Conservation (phyloP, 2,113 vertebrate species). For the Pollimyrus isidori region DNA sequence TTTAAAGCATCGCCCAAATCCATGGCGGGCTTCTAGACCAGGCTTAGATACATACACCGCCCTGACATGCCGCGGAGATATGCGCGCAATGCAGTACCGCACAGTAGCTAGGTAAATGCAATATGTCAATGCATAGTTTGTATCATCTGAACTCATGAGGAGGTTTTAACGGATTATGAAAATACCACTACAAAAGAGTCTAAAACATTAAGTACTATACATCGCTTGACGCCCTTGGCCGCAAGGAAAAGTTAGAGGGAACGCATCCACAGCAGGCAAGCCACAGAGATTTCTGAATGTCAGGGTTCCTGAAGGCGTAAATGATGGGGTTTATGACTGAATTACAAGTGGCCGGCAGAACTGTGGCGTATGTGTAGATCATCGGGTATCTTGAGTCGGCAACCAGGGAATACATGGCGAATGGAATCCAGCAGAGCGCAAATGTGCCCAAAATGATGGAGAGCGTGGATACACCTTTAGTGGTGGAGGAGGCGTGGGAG, state of each 20-base stretch:
- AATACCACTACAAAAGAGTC: background rate
- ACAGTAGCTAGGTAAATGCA: background rate
- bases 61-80: background rate
- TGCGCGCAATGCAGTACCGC: background rate
- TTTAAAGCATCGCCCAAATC: background rate
- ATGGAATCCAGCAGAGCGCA: constrained; percentile 81
- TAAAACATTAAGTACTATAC: constrained; percentile 55
- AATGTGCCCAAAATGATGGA: constrained; percentile 83
- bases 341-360: constrained; percentile 75
- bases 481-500: constrained; percentile 57
- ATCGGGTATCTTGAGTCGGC: constrained; percentile 77
- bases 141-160: background rate
- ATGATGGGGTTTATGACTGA: constrained; percentile 85
- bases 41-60: background rate
- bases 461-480: constrained; percentile 82
- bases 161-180: background rate
- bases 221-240: constrained; percentile 80
- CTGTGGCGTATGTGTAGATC: constrained; percentile 78
- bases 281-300: constrained; percentile 87
- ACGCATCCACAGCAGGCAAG: constrained; percentile 79
- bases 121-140: constrained; percentile 5
- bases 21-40: background rate
- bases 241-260: constrained; percentile 67
- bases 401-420: constrained; percentile 79
- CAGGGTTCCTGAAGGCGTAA: constrained; percentile 84